A percentile compares a stretch with the other conserved stretches of the same genome.
Evolutionary conservation across 2,888 invertebrate genomes (phyloP).

Genomic region (Pyralis farinalis): DNA sequence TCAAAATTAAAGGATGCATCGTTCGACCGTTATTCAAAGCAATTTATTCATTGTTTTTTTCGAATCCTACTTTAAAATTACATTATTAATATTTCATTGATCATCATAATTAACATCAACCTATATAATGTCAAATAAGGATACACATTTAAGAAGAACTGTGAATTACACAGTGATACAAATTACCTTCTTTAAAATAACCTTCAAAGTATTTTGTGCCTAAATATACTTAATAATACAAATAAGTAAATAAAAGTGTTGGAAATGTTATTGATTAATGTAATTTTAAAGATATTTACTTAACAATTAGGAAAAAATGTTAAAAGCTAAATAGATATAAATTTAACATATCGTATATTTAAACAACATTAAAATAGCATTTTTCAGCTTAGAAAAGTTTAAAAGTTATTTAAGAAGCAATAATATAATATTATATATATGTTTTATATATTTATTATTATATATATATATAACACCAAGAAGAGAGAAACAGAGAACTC

Average conservation of each 20-base stretch:
- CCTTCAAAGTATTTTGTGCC: too few species aligned
- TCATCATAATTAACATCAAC: conserved; percentile 9
- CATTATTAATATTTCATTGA: conserved; percentile 17
- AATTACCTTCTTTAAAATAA: too few species aligned
- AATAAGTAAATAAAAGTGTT: too few species aligned
- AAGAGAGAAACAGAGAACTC: conserved; percentile 1
- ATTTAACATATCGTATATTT: neutral
- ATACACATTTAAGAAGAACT: too few species aligned
- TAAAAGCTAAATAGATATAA: conserved; percentile 10
- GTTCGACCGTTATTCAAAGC: conserved; percentile 63
- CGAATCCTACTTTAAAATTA: conserved; percentile 30
- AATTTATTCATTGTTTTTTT: conserved; percentile 38
- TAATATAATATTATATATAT: neutral
- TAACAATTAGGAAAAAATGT: conserved; percentile 14
- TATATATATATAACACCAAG: conserved; percentile 1
- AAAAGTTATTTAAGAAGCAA: neutral
- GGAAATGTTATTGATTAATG: conserved; percentile 11
- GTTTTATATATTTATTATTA: conserved; percentile 6
- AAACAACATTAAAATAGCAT: neutral
- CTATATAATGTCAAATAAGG: too few species aligned
- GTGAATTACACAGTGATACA: too few species aligned
- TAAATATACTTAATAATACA: too few species aligned
- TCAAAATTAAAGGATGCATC: conserved; percentile 55
- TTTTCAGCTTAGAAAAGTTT: neutral
- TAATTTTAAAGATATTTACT: conserved; percentile 4